phyloP scores from a whole-genome alignment of 2,888 invertebrate genomes.

The Vandiemenella viatica region DNA sequence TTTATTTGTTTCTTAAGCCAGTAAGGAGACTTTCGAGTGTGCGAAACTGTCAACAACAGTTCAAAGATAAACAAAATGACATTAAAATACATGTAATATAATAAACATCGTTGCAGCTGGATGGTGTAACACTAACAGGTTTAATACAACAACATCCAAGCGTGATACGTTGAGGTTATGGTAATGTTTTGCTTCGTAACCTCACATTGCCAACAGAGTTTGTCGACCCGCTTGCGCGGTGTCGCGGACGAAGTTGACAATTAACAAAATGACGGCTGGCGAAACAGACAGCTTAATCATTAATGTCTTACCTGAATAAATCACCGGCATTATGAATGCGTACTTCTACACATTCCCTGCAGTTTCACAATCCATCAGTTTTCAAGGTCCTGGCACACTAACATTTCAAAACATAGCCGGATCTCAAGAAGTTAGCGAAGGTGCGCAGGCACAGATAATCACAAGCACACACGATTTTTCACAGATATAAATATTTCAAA shows the following conservation, averaged over 20 bases:
- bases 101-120: too few species aligned
- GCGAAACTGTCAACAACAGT: too few species aligned
- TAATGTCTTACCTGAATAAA: slow-evolving; percentile 15
- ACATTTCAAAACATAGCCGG: slow-evolving; percentile 15
- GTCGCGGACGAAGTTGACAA: neutral
- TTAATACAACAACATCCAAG: neutral
- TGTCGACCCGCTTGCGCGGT: neutral
- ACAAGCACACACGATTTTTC: slow-evolving; percentile 1
- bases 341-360: slow-evolving; percentile 16
- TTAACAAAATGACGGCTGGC: neutral
- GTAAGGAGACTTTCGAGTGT: too few species aligned
- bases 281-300: neutral
- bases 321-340: slow-evolving; percentile 17
- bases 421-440: neutral
- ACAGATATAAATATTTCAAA: slow-evolving; percentile 7
- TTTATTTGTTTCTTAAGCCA: neutral
- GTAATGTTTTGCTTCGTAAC: neutral
- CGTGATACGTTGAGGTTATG: neutral
- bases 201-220: neutral
- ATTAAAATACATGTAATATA: too few species aligned
- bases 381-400: slow-evolving; percentile 16
- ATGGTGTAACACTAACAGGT: neutral
- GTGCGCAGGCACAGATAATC: neutral
- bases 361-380: slow-evolving; percentile 15
- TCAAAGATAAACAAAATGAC: too few species aligned